Percentiles rank a stretch among this genome's conserved stretches.
Conservation (phyloP, 2,888 invertebrate species). For the Drosophila tanythrix region DNA sequence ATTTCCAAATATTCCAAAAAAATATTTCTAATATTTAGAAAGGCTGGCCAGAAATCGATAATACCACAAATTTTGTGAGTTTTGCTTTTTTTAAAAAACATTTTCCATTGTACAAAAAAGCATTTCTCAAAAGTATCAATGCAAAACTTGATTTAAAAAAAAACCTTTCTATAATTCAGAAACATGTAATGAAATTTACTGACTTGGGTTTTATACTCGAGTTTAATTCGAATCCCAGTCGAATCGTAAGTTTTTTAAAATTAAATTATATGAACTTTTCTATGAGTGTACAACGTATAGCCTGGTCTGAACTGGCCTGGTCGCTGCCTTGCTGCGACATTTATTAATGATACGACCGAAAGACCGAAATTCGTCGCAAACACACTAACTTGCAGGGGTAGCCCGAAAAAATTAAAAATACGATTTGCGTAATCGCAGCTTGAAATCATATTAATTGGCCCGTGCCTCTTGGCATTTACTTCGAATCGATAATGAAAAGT, state of each 20-base stretch:
- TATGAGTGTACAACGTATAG: not conserved
- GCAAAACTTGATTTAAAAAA: not conserved
- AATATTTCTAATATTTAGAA: not conserved
- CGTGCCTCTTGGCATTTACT: slow-evolving; percentile 53
- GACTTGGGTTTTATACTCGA: not conserved
- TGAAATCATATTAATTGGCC: slow-evolving; percentile 71
- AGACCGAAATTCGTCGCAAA: slow-evolving; percentile 34
- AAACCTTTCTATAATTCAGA: not conserved
- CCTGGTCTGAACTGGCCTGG: slow-evolving; percentile 18
- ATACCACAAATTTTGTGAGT: not conserved
- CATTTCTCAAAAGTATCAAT: not conserved
- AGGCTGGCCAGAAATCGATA: not conserved
- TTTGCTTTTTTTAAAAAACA: not conserved
- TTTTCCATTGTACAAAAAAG: not conserved
- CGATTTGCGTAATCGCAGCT: slow-evolving; percentile 65
- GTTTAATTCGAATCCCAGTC: not conserved
- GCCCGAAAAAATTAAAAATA: slow-evolving; percentile 13
- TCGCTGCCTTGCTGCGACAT: slow-evolving; percentile 51
- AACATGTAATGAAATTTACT: not conserved
- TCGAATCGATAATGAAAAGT: slow-evolving; percentile 69
- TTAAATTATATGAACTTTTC: not conserved
- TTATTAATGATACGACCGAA: slow-evolving; percentile 67
- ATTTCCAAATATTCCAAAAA: too few relatives aligned
- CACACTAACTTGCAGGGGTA: slow-evolving; percentile 24
- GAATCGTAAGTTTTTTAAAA: not conserved